phyloP scores from a whole-genome alignment of 2,113 vertebrate species.

The Microcebus griseorufus region DNA sequence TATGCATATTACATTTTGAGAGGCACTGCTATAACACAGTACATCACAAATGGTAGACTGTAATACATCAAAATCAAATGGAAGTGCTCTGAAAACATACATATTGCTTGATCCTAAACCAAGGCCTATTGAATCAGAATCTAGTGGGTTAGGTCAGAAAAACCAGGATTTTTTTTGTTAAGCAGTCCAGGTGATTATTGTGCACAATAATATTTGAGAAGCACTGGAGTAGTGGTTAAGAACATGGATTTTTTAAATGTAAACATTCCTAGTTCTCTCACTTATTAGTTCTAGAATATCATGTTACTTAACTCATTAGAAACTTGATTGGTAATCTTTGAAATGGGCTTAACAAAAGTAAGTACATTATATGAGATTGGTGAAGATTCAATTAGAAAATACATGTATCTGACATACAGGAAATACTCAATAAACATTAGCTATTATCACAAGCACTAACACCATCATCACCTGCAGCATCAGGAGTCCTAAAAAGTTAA shows the following conservation, averaged over 20 bases:
- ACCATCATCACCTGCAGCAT: not conserved
- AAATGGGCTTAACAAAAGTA: not conserved
- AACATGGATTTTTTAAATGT: not conserved
- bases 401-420: not conserved
- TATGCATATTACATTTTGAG: constrained; percentile 5
- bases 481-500: not conserved
- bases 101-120: not conserved
- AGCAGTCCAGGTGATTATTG: not conserved
- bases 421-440: not conserved
- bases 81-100: not conserved
- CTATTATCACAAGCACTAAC: not conserved
- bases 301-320: not conserved
- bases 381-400: not conserved
- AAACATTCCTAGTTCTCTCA: not conserved
- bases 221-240: not conserved
- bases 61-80: not conserved
- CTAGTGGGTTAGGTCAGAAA: not conserved
- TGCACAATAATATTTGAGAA: not conserved
- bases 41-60: not conserved
- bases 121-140: not conserved
- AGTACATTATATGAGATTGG: not conserved
- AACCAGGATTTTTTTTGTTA: not conserved
- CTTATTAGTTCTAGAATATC: not conserved
- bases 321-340: not conserved
- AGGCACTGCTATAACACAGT: not conserved